A percentile compares a stretch with the other conserved stretches of the same genome.
Evolutionary conservation across 2,797 vertebrate species (phyloP).

Genomic region (Notoglanidium macrostoma): DNA sequence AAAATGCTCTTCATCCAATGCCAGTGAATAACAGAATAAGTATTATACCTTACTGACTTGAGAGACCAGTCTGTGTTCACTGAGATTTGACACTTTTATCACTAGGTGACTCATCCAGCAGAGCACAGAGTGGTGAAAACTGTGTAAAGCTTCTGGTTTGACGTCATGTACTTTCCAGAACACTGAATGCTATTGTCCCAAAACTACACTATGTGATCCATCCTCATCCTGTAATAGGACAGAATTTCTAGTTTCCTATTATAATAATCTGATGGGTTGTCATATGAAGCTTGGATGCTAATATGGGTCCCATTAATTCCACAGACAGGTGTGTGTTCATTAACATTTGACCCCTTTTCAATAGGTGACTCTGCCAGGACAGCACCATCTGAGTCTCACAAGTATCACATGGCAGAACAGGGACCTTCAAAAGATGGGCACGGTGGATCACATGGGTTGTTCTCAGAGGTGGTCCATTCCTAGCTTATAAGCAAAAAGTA

Average conservation of each 20-base stretch:
- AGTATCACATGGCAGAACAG: background rate
- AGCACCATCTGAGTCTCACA: background rate
- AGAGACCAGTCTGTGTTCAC: background rate
- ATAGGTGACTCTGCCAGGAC: background rate
- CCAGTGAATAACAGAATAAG: background rate
- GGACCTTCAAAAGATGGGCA: background rate
- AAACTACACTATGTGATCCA: background rate
- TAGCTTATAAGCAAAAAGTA: background rate
- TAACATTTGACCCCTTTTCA: slow-evolving; percentile 8
- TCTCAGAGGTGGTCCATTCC: background rate
- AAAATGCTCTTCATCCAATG: background rate
- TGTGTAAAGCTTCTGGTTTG: background rate
- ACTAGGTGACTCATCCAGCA: background rate
- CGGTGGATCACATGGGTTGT: background rate
- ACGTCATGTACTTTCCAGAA: background rate
- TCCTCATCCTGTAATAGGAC: background rate
- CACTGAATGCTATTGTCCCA: background rate
- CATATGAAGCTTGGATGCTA: too few relatives aligned
- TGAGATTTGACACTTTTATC: slow-evolving; percentile 10
- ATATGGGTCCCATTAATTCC: background rate
- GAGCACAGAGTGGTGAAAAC: background rate
- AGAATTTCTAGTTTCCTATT: background rate
- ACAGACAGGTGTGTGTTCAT: background rate
- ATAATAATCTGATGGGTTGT: background rate
- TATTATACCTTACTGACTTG: background rate